Evolutionary conservation across 2,888 invertebrate species (phyloP).

Genomic region (Drosophila parthenogenetica): DNA sequence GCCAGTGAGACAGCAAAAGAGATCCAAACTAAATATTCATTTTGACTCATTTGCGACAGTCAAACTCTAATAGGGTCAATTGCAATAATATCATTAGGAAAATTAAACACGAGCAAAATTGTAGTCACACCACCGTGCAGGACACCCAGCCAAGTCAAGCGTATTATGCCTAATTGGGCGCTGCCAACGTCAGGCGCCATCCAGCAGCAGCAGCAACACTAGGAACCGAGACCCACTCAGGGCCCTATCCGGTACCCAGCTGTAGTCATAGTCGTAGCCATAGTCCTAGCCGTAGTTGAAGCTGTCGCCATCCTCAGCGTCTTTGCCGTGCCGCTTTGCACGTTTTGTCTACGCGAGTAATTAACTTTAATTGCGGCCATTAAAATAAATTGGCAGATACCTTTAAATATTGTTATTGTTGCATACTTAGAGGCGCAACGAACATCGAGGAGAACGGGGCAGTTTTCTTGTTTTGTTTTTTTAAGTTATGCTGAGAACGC

Average conservation of each 20-base stretch:
- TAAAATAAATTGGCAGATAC: constrained; percentile 84
- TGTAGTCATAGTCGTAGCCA: constrained; percentile 12
- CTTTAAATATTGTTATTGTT: constrained; percentile 83
- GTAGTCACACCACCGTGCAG: constrained; percentile 25
- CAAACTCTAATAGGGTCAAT: constrained; percentile 80
- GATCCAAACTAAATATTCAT: constrained; percentile 72
- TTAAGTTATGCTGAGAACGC: constrained; percentile 3
- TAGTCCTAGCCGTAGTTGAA: constrained; percentile 33
- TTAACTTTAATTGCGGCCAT: constrained; percentile 84
- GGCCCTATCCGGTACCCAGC: constrained; percentile 33
- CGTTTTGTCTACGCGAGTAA: constrained; percentile 83
- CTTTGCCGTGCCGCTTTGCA: constrained; percentile 64
- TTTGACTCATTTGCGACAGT: constrained; percentile 77
- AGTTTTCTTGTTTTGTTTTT: constrained; percentile 23
- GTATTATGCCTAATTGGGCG: constrained; percentile 81
- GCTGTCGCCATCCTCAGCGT: constrained; percentile 42
- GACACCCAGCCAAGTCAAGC: constrained; percentile 71
- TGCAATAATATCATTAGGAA: constrained; percentile 81
- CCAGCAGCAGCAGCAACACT: constrained; percentile 5
- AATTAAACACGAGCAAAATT: constrained; percentile 72
- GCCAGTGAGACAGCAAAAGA: neutral
- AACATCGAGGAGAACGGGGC: constrained; percentile 21
- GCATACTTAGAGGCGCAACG: constrained; percentile 69
- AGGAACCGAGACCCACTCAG: constrained; percentile 11
- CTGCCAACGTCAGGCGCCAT: constrained; percentile 57